Evolutionary conservation across 2,888 invertebrate genomes (phyloP).

Genomic region (Phortica magna): DNA sequence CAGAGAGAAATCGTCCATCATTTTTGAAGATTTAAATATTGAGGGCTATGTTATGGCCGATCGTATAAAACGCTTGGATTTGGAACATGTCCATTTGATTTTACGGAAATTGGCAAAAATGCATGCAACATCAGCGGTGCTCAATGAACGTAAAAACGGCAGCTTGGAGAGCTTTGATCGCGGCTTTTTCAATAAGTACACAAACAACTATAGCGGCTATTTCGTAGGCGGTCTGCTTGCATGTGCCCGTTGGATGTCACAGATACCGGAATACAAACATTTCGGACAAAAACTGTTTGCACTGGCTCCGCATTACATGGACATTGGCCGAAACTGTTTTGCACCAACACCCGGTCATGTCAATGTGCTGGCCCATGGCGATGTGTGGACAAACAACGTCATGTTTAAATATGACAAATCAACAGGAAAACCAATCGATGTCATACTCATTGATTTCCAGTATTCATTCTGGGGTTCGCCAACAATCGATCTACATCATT

Average conservation of each 20-base stretch:
- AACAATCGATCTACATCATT: slow-evolving; percentile 74
- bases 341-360: slow-evolving; percentile 62
- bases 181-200: slow-evolving; percentile 75
- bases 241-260: slow-evolving; percentile 68
- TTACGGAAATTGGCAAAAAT: slow-evolving; percentile 78
- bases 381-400: slow-evolving; percentile 76
- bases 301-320: slow-evolving; percentile 71
- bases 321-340: slow-evolving; percentile 71
- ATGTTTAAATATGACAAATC: slow-evolving; percentile 74
- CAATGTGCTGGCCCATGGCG: slow-evolving; percentile 75
- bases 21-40: slow-evolving; percentile 75
- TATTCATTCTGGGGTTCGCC: slow-evolving; percentile 77
- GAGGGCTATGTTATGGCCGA: slow-evolving; percentile 71
- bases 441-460: slow-evolving; percentile 75
- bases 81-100: slow-evolving; percentile 76
- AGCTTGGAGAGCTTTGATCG: slow-evolving; percentile 70
- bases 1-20: slow-evolving; percentile 63
- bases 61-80: slow-evolving; percentile 74
- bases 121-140: slow-evolving; percentile 79
- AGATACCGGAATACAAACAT: slow-evolving; percentile 56
- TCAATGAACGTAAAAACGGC: slow-evolving; percentile 73
- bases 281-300: slow-evolving; percentile 70
- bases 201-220: slow-evolving; percentile 70
- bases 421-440: slow-evolving; percentile 66
- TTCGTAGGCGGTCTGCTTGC: slow-evolving; percentile 71